These are phyloP conservation scores for Cephalopachus bancanus DNA, from an alignment of 2,797 vertebrate genomes.

Conservation along the genomic window DNA sequence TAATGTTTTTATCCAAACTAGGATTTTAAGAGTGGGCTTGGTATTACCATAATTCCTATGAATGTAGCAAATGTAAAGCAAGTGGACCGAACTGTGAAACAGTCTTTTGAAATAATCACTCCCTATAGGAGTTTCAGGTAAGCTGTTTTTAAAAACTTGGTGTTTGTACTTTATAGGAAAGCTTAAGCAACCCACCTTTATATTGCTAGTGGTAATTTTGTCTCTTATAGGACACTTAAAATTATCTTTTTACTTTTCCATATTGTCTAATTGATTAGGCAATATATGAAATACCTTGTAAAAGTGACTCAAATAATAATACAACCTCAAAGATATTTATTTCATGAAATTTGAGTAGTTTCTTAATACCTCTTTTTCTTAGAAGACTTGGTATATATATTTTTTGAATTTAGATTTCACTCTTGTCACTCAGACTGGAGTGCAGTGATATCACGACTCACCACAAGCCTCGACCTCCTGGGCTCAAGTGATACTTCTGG, in stretches of 20 bases:
- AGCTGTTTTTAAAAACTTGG: slow-evolving; percentile 64
- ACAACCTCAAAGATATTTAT: not conserved
- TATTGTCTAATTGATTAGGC: not conserved
- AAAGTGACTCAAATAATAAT: not conserved
- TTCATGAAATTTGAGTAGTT: slow-evolving; percentile 23
- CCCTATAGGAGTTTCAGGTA: slow-evolving; percentile 98
- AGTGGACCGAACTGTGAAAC: slow-evolving; percentile 91
- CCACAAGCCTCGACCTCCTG: too few relatives aligned
- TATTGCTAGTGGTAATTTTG: not conserved
- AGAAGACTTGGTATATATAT: not conserved
- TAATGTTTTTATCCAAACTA: slow-evolving; percentile 80
- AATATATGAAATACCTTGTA: not conserved
- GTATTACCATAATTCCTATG: slow-evolving; percentile 94
- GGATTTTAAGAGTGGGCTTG: slow-evolving; percentile 95
- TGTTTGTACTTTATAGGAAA: not conserved
- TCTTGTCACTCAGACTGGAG: too few relatives aligned
- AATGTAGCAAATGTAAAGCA: slow-evolving; percentile 95
- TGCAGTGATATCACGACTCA: too few relatives aligned
- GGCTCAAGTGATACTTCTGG: too few relatives aligned
- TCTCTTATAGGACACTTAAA: not conserved
- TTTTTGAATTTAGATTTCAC: too few relatives aligned
- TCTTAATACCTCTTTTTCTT: not conserved
- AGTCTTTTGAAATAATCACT: slow-evolving; percentile 97
- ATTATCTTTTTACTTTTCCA: not conserved
- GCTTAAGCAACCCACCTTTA: not conserved